Evolutionary conservation across 2,113 vertebrate genomes (phyloP).

Genomic region (Calonectris borealis): DNA sequence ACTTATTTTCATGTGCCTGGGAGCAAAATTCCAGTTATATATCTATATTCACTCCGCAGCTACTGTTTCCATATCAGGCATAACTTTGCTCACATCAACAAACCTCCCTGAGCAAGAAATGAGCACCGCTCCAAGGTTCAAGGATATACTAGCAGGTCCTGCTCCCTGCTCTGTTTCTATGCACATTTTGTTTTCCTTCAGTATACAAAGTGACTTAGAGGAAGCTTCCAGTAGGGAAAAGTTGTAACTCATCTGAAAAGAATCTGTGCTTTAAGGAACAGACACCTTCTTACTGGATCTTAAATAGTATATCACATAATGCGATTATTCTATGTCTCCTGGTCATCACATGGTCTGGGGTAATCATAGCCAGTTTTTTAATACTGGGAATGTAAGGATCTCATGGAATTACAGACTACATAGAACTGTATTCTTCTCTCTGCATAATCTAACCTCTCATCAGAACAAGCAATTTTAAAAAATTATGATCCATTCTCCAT

Average conservation of each 20-base stretch:
- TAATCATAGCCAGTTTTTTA: slow-evolving; percentile 6
- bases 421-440: not conserved
- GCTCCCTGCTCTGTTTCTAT: not conserved
- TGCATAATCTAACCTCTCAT: not conserved
- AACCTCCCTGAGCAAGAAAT: slow-evolving; percentile 30
- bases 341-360: slow-evolving; percentile 38
- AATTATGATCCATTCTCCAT: not conserved
- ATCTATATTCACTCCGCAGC: not conserved
- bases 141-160: slow-evolving; percentile 1
- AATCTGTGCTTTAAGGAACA: slow-evolving; percentile 33
- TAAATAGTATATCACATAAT: slow-evolving; percentile 53
- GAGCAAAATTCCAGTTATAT: not conserved
- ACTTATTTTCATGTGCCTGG: slow-evolving; percentile 20
- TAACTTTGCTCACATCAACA: not conserved
- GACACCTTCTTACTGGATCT: slow-evolving; percentile 24
- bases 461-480: not conserved
- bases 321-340: slow-evolving; percentile 59
- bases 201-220: slow-evolving; percentile 1
- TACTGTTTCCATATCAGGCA: not conserved
- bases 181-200: not conserved
- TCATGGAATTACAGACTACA: not conserved
- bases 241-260: slow-evolving; percentile 33
- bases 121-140: not conserved
- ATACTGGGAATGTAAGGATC: not conserved
- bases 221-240: slow-evolving; percentile 7